phyloP scores from a whole-genome alignment of 2,797 vertebrate genomes.

The Crossoptilon crossoptilon region DNA sequence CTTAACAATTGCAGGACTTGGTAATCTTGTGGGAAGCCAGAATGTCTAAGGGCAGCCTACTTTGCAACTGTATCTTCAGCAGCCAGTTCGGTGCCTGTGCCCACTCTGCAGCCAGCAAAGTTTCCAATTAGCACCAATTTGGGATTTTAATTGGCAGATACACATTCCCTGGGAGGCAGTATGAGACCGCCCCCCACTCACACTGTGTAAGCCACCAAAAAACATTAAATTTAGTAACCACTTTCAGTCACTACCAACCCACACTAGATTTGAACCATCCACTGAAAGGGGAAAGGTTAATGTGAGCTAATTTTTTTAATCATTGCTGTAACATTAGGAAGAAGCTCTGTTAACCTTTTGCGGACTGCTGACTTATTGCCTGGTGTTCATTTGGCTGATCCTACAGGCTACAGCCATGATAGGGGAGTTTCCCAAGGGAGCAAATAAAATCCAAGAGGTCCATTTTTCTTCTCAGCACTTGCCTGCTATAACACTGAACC shows the following conservation, averaged over 20 bases:
- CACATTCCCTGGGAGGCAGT: background rate
- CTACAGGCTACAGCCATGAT: conserved; percentile 34
- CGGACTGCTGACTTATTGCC: conserved; percentile 56
- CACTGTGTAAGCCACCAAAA: conserved; percentile 3
- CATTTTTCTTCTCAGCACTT: conserved; percentile 62
- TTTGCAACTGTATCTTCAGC: background rate
- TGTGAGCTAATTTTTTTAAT: conserved; percentile 57
- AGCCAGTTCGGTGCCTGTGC: background rate
- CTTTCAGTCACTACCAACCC: conserved; percentile 13
- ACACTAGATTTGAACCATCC: conserved; percentile 54
- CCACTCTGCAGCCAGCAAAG: background rate
- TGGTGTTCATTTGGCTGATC: conserved; percentile 63
- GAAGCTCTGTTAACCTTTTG: conserved; percentile 69
- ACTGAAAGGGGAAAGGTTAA: conserved; percentile 52
- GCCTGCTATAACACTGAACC: conserved; percentile 44
- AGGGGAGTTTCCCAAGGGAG: conserved; percentile 61
- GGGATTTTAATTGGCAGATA: background rate
- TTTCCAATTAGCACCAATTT: conserved; percentile 41
- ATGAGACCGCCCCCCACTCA: background rate
- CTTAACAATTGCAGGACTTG: background rate
- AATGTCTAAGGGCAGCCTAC: background rate
- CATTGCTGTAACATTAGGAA: conserved; percentile 67
- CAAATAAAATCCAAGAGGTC: conserved; percentile 72
- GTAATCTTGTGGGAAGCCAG: background rate
- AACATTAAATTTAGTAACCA: background rate